These are phyloP conservation scores for Ceyx melanurus DNA, from an alignment of 2,113 vertebrate genomes.

Conservation along the genomic window DNA sequence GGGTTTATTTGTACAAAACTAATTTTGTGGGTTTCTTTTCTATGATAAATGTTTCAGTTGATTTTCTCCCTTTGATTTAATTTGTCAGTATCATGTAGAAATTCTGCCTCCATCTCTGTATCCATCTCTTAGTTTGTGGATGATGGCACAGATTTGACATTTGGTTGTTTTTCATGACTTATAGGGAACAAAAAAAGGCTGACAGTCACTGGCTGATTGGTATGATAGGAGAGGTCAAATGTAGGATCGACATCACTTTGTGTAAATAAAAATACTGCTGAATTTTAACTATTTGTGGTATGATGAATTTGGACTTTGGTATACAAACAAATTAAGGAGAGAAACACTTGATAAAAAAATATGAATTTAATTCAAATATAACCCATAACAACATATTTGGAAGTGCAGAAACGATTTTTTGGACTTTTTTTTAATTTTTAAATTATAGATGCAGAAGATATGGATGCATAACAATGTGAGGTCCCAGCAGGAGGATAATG, in stretches of 20 bases:
- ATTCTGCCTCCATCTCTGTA: background rate
- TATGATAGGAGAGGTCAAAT: background rate
- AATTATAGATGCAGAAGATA: background rate
- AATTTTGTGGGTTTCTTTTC: conserved; percentile 13
- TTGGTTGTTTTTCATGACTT: background rate
- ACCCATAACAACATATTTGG: background rate
- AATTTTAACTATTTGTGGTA: background rate
- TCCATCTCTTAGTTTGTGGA: background rate
- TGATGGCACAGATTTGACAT: conserved; percentile 3
- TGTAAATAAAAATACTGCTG: background rate
- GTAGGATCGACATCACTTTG: background rate
- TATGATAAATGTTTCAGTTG: background rate
- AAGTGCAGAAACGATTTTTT: background rate
- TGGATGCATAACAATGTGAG: background rate
- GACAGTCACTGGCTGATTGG: background rate
- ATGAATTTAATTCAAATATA: background rate
- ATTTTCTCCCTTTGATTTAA: background rate
- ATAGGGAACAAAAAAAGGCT: background rate
- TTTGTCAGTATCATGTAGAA: conserved; percentile 16
- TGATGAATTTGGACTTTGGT: background rate
- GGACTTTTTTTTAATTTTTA: background rate
- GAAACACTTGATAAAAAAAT: background rate
- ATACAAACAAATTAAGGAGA: background rate
- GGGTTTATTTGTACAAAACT: conserved; percentile 14
- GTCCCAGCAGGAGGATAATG: background rate